These are phyloP conservation scores for Elegia similella DNA, from an alignment of 2,888 invertebrate genomes.

Conservation along the genomic window DNA sequence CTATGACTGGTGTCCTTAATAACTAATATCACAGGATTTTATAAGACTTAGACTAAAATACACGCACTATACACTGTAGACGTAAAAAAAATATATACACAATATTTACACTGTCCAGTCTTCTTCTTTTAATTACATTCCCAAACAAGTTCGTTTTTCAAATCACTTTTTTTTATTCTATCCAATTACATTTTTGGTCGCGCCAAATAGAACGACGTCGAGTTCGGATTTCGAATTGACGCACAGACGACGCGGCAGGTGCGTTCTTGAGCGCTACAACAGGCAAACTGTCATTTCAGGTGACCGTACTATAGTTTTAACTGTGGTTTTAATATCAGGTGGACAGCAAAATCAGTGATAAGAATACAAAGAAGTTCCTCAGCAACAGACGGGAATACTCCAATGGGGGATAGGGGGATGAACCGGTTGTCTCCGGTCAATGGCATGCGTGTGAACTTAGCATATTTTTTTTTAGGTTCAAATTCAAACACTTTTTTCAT, in stretches of 20 bases:
- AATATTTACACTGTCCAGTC: constrained; percentile 49
- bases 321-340: constrained; percentile 62
- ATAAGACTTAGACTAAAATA: constrained; percentile 35
- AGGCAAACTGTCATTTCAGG: constrained; percentile 49
- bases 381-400: constrained; percentile 23
- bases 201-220: constrained; percentile 27
- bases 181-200: constrained; percentile 46
- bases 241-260: constrained; percentile 34
- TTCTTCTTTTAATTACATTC: constrained; percentile 39
- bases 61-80: constrained; percentile 43
- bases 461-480: constrained; percentile 13
- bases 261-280: constrained; percentile 42
- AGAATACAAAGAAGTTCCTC: constrained; percentile 42
- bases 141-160: constrained; percentile 40
- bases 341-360: constrained; percentile 64
- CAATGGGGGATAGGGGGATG: constrained; percentile 28
- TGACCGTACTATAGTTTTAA: constrained; percentile 47
- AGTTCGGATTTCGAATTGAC: constrained; percentile 31
- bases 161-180: constrained; percentile 26
- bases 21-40: constrained; percentile 79
- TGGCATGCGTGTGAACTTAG: constrained; percentile 31
- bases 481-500: constrained; percentile 6
- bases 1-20: constrained; percentile 49
- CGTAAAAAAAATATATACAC: constrained; percentile 40
- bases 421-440: constrained; percentile 52